phyloP scores from a whole-genome alignment of 2,113 vertebrate species.

The Odocoileus hemionus region DNA sequence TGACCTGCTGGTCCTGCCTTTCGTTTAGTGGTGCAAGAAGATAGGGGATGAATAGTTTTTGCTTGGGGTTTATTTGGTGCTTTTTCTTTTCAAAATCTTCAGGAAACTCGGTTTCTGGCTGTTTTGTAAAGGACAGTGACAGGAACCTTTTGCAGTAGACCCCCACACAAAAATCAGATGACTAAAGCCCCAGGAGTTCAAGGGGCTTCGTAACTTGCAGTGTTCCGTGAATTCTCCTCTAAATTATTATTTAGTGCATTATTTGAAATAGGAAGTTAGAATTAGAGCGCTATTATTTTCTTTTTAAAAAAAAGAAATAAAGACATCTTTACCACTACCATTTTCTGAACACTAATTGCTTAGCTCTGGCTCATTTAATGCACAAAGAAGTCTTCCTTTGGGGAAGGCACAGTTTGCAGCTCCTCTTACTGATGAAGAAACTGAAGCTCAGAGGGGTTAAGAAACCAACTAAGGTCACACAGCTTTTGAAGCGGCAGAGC shows the following conservation, averaged over 20 bases:
- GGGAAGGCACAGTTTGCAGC: background rate
- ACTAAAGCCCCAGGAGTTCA: background rate
- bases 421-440: background rate
- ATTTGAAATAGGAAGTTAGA: background rate
- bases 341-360: background rate
- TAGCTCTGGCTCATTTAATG: background rate
- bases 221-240: background rate
- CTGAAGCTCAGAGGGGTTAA: background rate
- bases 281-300: background rate
- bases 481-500: background rate
- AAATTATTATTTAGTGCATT: background rate
- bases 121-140: background rate
- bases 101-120: background rate
- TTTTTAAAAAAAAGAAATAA: background rate
- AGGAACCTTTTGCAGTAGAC: background rate
- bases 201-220: background rate
- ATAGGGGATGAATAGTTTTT: background rate
- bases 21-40: background rate
- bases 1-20: background rate
- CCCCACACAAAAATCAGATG: background rate
- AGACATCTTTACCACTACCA: background rate
- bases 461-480: background rate
- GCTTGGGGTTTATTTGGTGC: background rate
- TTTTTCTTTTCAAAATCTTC: background rate
- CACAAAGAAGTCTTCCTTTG: too few relatives aligned